Conservation (phyloP, 2,888 invertebrate genomes). For the Folsomia manolachei region DNA sequence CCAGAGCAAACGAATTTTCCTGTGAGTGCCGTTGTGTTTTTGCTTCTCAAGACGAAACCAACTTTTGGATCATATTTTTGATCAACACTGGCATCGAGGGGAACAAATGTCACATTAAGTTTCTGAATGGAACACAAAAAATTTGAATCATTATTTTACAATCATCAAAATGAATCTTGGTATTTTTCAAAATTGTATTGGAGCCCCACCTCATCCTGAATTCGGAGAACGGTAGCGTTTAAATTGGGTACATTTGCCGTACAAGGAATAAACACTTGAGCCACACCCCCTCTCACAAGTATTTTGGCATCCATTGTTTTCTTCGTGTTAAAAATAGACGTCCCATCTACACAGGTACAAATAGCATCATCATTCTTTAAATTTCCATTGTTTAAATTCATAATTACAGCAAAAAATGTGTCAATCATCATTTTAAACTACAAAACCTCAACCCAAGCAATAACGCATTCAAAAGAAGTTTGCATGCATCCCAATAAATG, state of each 20-base stretch:
- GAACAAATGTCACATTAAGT: conserved; percentile 29
- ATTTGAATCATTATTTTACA: background rate
- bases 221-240: conserved; percentile 35
- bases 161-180: background rate
- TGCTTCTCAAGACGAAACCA: conserved; percentile 33
- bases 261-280: conserved; percentile 38
- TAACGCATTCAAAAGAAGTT: background rate
- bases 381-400: background rate
- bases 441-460: background rate
- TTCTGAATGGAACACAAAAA: conserved; percentile 20
- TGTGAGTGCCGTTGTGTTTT: conserved; percentile 25
- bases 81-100: conserved; percentile 26
- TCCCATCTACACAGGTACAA: conserved; percentile 28
- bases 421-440: background rate
- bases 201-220: conserved; percentile 30
- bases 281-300: conserved; percentile 29
- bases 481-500: conserved; percentile 1
- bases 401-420: background rate
- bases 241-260: conserved; percentile 38
- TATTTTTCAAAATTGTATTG: background rate
- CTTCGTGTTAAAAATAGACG: conserved; percentile 36
- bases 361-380: too few species aligned
- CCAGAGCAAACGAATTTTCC: conserved; percentile 43
- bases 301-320: conserved; percentile 37
- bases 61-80: conserved; percentile 36